phyloP scores from a whole-genome alignment of 2,888 invertebrate genomes.

The Rhorus exstirpatorius region DNA sequence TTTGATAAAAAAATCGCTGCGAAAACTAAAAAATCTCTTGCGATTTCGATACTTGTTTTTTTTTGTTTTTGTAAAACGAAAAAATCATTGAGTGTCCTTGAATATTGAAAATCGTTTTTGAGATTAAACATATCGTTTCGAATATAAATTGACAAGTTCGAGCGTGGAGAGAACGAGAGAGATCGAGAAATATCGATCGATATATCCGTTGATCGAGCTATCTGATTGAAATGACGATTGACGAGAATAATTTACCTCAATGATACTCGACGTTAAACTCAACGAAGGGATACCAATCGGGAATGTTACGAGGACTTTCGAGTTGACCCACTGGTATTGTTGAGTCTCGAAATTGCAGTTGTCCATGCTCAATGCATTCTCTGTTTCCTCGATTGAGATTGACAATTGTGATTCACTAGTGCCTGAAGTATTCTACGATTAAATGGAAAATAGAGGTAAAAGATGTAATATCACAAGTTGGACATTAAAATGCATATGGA shows the following conservation, averaged over 20 bases:
- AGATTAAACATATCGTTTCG: too few species aligned
- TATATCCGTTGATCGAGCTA: neutral
- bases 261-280: constrained; percentile 15
- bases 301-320: constrained; percentile 35
- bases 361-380: constrained; percentile 18
- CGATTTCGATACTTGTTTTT: too few species aligned
- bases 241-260: neutral
- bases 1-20: constrained; percentile 1
- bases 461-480: neutral
- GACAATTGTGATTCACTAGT: neutral
- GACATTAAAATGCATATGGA: too few species aligned
- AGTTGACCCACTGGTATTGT: constrained; percentile 18
- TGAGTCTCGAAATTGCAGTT: neutral
- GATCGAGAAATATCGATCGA: neutral
- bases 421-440: neutral
- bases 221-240: neutral
- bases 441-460: neutral
- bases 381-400: constrained; percentile 8
- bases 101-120: too few species aligned
- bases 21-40: neutral
- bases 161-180: neutral
- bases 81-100: too few species aligned
- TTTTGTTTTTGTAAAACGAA: too few species aligned
- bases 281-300: constrained; percentile 1
- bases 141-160: too few species aligned